phyloP scores from a whole-genome alignment of 2,888 invertebrate genomes.

The Lathronympha strigana region DNA sequence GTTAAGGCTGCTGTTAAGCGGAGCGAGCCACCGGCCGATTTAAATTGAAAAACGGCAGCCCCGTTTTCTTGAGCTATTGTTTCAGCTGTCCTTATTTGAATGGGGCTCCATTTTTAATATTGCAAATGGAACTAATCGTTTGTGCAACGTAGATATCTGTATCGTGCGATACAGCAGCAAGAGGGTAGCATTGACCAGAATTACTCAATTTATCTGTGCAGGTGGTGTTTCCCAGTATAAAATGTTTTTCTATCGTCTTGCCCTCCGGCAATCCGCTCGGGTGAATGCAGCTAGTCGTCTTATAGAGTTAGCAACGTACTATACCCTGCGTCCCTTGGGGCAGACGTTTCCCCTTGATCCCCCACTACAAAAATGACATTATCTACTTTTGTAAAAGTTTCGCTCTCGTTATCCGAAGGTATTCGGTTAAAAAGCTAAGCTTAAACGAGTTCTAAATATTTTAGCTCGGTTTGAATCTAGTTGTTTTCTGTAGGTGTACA shows the following conservation, averaged over 20 bases:
- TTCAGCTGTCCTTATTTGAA: conserved; percentile 56
- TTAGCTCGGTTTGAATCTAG: conserved; percentile 20
- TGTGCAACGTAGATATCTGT: conserved; percentile 53
- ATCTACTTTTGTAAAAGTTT: conserved; percentile 67
- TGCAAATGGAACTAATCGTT: conserved; percentile 55
- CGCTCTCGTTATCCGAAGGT: conserved; percentile 49
- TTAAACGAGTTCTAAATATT: conserved; percentile 25
- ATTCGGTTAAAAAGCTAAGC: conserved; percentile 29
- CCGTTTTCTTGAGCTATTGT: conserved; percentile 63
- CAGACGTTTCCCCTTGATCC: conserved; percentile 64
- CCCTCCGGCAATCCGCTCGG: conserved; percentile 61
- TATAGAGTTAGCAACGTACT: conserved; percentile 79
- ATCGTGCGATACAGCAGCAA: conserved; percentile 48
- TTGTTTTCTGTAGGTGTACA: conserved; percentile 47
- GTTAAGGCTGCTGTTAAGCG: conserved; percentile 50
- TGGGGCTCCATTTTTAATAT: conserved; percentile 56
- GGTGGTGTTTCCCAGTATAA: conserved; percentile 73
- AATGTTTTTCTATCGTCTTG: conserved; percentile 72
- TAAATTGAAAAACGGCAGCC: conserved; percentile 65
- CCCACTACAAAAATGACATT: conserved; percentile 69
- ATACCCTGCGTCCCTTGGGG: conserved; percentile 71
- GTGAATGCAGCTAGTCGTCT: conserved; percentile 72
- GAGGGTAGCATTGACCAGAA: conserved; percentile 54
- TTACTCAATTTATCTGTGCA: conserved; percentile 67
- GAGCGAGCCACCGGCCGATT: conserved; percentile 52